Percentiles rank a stretch among this genome's conserved stretches.
These are phyloP conservation scores for Salminus brasiliensis DNA, from an alignment of 2,113 vertebrate species.

Conservation along the genomic window DNA sequence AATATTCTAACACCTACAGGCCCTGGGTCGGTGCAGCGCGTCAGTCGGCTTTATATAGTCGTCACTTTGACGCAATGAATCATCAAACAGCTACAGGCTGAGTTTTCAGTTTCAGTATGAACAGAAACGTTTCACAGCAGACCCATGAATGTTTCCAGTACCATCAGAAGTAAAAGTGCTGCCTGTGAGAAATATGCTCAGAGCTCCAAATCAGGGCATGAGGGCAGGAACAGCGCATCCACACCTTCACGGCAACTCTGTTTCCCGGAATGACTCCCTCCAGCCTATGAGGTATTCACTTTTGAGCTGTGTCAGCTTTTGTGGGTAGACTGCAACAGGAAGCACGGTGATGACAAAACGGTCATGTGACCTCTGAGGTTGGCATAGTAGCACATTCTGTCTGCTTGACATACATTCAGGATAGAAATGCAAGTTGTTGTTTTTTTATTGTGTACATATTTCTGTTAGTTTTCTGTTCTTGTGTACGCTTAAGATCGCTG, in stretches of 20 bases:
- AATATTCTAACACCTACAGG: no score
- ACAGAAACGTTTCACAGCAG: no score
- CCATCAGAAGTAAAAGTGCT: neutral
- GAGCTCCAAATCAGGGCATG: neutral
- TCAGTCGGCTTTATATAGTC: no score
- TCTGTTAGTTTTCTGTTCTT: no score
- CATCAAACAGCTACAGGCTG: neutral
- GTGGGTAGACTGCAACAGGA: conserved; percentile 41
- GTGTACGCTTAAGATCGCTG: no score
- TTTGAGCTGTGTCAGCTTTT: conserved; percentile 15
- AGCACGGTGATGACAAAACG: conserved; percentile 12
- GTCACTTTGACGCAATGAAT: neutral
- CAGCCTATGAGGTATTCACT: neutral
- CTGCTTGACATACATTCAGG: neutral
- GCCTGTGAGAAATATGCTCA: neutral
- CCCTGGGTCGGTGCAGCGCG: no score
- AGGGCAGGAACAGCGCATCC: neutral
- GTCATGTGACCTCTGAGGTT: conserved; percentile 11
- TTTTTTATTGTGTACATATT: neutral
- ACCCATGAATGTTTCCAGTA: neutral
- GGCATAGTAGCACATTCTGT: neutral
- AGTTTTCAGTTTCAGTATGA: neutral
- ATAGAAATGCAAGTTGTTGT: neutral
- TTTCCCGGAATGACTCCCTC: neutral
- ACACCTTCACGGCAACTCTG: conserved; percentile 2